Evolutionary conservation across 2,113 vertebrate genomes (phyloP), one percentile per base, ranked within the genome.

Genomic region (Trochalopteron elliotii): DNA sequence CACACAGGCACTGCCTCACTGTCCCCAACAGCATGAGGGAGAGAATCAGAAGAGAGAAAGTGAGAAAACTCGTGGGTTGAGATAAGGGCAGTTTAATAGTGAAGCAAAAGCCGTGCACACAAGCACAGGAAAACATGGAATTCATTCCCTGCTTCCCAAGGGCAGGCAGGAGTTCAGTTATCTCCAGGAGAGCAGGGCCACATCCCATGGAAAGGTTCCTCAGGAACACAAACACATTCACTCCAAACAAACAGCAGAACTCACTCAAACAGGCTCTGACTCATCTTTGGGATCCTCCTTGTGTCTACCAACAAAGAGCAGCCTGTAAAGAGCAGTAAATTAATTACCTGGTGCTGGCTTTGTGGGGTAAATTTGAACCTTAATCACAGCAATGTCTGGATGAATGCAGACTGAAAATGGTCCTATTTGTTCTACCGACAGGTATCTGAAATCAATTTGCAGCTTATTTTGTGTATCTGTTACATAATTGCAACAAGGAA

Each of bases 401-500:
- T 71, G 69, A 44, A 68, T 70, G 33, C 71, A 87, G 88, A 89
- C 72, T 93, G 93, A 95, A 96, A 94, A 93, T 79, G 50, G 33
- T 93, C 85, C 28, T 80, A 68, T 82, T 91, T 82, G 84, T 96
- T 94, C 77, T 47, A 55, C 44, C 61, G 78, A 61, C 28, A 93
- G 84, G 45, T 49, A 67, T 77, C 64, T 77, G 75, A 81, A 89
- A 78, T 85, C 5, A 81, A 90, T 88, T 76, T 90, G 71, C 45
- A 61, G 71, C 57, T 84, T 95, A 90, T 91, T 90, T 88, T 42
- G 35, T 25, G 45, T 90, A 94, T 94, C 79, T 93, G 31, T 89
- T 83, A 67, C 61, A 81, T 91, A 81, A 60, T 14, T 87, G 55
- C 60, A 83, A 71, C 81, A 79, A 55, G 92, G 76, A 96, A 63